phyloP scores from a whole-genome alignment of 2,888 invertebrate species.

The Habrosyne pyritoides region DNA sequence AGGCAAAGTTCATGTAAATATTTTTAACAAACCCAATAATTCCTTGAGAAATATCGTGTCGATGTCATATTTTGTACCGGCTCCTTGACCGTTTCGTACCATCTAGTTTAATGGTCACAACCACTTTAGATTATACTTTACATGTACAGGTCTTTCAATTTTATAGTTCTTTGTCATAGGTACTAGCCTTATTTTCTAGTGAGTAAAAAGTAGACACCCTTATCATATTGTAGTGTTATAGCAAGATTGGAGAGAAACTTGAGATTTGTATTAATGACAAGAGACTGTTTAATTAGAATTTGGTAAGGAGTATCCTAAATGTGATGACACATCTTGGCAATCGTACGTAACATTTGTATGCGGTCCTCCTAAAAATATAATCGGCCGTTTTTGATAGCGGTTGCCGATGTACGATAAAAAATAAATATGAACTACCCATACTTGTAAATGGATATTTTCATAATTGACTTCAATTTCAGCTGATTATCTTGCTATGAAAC shows the following conservation, averaged over 20 bases:
- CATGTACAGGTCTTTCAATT: neutral
- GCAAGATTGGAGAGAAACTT: conserved; percentile 34
- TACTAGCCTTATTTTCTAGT: conserved; percentile 36
- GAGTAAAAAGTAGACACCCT: conserved; percentile 47
- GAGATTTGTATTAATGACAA: conserved; percentile 35
- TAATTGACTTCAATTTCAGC: neutral
- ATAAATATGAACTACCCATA: neutral
- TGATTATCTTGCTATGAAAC: conserved; percentile 43
- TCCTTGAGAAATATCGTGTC: neutral
- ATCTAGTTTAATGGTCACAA: neutral
- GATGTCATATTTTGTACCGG: neutral
- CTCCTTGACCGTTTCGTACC: neutral
- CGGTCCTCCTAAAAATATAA: too few relatives aligned
- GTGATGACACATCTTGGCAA: neutral
- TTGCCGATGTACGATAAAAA: neutral
- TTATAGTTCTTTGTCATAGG: neutral
- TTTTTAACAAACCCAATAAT: conserved; percentile 8
- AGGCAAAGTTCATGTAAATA: conserved; percentile 33
- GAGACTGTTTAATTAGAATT: conserved; percentile 39
- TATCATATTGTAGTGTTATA: conserved; percentile 47
- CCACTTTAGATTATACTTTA: neutral
- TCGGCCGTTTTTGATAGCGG: neutral
- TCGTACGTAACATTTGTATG: neutral
- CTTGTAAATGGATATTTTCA: neutral
- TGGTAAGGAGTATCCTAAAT: neutral